Base-by-base conservation (phyloP, 2,797 vertebrate species). In the Cirrhinus molitorella region DNA sequence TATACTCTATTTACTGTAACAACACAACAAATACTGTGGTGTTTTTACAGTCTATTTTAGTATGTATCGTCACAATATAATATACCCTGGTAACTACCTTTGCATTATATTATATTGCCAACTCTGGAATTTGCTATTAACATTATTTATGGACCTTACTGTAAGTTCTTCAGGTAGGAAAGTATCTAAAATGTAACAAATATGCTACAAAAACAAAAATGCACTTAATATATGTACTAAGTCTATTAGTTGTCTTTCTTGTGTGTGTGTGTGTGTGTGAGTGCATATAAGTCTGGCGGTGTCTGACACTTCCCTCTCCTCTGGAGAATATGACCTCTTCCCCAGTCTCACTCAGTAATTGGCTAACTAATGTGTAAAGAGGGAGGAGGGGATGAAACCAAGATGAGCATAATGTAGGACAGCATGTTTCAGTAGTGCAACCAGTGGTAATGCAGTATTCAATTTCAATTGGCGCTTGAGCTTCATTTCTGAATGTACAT, bases 311-410 rank as follows among this genome's bases (percentile, higher is more conserved):
- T 87, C 45, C 53, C 71, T 85, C 40, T 81, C 79, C 86, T 81
- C 79, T 79, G 53, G 73, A 80, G 81, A 81, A 70, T 67, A 49
- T 85, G 84, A 82, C 80, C 83, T 86, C 53, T 81, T 40, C 51
- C 59, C 73, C 51, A 71, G 79, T 73, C 79, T 83, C 81, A 81
- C 78, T 81, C 37, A 67, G 79, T 87, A 87, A 85, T 82, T 81
- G 81, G 83, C 71, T 84, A 86, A 79, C 67, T 88, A 85, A 85
- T 87, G 79, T 71, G 86, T 81, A 85, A 87, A 75, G 79, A 83
- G 75, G 49, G 82, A 83, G 77, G 80, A 63, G 75, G 47, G 75
- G 28, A 65, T 47, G 72, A 47, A 61, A 53, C 66, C 19, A 45
- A 75, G 84, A 59, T 61, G 25, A 76, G 31, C 59, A 37, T 77